A percentile compares a stretch with the other conserved stretches of the same genome.
Evolutionary conservation across 2,888 invertebrate species (phyloP).

Genomic region (Bombyx huttoni): DNA sequence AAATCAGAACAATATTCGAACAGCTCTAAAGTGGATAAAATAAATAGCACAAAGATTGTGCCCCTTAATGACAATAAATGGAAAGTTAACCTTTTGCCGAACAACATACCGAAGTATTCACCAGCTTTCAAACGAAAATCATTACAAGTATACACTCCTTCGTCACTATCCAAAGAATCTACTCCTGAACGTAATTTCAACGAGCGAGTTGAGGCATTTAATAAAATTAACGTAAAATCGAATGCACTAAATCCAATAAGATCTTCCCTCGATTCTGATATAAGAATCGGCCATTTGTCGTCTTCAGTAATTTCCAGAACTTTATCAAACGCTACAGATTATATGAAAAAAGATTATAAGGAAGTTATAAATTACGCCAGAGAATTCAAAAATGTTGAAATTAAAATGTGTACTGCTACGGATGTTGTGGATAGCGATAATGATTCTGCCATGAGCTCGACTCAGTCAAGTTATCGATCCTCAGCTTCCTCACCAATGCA

Average conservation of each 20-base stretch:
- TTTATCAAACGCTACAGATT: slow-evolving; percentile 18
- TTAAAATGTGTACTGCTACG: slow-evolving; percentile 58
- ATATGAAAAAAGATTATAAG: slow-evolving; percentile 39
- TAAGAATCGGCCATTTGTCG: slow-evolving; percentile 22
- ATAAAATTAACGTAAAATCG: slow-evolving; percentile 32
- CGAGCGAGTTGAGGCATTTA: slow-evolving; percentile 36
- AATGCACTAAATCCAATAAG: slow-evolving; percentile 28
- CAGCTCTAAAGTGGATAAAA: slow-evolving; percentile 34
- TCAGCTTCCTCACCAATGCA: slow-evolving; percentile 83
- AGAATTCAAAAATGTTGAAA: slow-evolving; percentile 56
- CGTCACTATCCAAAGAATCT: slow-evolving; percentile 56
- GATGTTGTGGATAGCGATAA: slow-evolving; percentile 83
- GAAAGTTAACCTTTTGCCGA: slow-evolving; percentile 52
- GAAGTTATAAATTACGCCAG: slow-evolving; percentile 35
- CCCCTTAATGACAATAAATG: slow-evolving; percentile 51
- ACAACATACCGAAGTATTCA: slow-evolving; percentile 83
- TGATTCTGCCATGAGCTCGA: slow-evolving; percentile 90
- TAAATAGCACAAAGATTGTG: slow-evolving; percentile 32
- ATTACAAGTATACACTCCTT: slow-evolving; percentile 74
- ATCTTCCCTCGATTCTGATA: slow-evolving; percentile 34
- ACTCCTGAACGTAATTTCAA: slow-evolving; percentile 56
- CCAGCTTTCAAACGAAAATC: slow-evolving; percentile 86
- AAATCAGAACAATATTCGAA: slow-evolving; percentile 38
- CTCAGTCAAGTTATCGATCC: slow-evolving; percentile 84
- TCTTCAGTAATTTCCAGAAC: slow-evolving; percentile 24